Percentiles rank a stretch among this genome's conserved stretches.
Conservation (phyloP, 2,797 vertebrate species). For the Arctocebus calabarensis region DNA sequence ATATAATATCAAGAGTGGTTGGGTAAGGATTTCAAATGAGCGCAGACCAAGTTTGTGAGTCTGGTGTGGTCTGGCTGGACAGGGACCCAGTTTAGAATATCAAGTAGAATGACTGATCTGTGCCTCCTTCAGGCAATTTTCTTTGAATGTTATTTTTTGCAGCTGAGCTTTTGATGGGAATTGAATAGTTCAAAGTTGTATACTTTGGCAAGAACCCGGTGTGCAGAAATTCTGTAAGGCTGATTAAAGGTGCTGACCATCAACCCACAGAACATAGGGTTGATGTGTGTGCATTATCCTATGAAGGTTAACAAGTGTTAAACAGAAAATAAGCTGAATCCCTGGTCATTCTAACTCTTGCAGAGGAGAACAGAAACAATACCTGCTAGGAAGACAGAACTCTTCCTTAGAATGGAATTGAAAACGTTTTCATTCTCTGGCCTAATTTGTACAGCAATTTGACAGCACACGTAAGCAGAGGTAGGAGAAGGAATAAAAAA, state of each 20-base stretch:
- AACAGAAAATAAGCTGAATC: not conserved
- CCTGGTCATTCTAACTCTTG: not conserved
- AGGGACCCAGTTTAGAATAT: not conserved
- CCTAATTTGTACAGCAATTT: not conserved
- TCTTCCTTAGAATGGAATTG: not conserved
- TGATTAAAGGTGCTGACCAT: conserved; percentile 57
- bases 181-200: conserved; percentile 54
- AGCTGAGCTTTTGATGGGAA: conserved; percentile 59
- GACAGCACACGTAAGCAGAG: accelerated
- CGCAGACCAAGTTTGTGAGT: not conserved
- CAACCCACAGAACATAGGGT: not conserved
- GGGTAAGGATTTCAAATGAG: conserved; percentile 5
- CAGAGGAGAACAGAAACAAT: not conserved
- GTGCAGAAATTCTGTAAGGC: conserved; percentile 8
- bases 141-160: conserved; percentile 57
- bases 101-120: not conserved
- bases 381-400: not conserved
- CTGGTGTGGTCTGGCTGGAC: not conserved
- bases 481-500: accelerated
- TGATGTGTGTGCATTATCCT: not conserved
- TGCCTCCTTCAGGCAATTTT: conserved; percentile 59
- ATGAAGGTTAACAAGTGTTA: conserved; percentile 49
- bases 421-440: not conserved
- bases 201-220: conserved; percentile 14
- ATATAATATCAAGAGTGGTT: not conserved